phyloP scores from a whole-genome alignment of 2,797 vertebrate species.

The Eospalax fontanierii region DNA sequence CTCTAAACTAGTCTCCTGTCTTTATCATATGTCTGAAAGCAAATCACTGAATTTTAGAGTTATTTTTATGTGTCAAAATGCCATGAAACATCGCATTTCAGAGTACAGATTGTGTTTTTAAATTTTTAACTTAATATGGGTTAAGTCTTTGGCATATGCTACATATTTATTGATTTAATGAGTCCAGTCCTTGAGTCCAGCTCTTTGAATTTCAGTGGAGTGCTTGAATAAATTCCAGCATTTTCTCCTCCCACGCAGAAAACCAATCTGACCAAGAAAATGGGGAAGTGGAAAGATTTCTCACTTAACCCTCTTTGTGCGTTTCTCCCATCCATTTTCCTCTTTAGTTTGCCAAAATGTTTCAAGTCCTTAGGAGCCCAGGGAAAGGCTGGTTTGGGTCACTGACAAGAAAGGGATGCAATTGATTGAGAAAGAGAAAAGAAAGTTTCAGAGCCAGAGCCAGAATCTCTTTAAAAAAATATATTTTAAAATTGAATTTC shows the following conservation, averaged over 20 bases:
- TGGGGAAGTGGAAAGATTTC: slow-evolving; percentile 84
- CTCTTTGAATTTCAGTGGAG: slow-evolving; percentile 62
- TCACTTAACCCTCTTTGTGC: slow-evolving; percentile 78
- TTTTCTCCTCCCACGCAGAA: slow-evolving; percentile 76
- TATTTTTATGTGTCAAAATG: not conserved
- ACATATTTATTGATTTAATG: slow-evolving; percentile 69
- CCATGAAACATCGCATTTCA: not conserved
- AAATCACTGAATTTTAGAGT: not conserved
- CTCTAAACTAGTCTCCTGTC: not conserved
- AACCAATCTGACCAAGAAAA: slow-evolving; percentile 79
- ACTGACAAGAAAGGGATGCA: slow-evolving; percentile 74
- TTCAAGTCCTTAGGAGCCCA: slow-evolving; percentile 80
- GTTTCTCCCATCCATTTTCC: slow-evolving; percentile 81
- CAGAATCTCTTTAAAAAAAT: slow-evolving; percentile 81
- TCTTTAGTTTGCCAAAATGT: slow-evolving; percentile 69
- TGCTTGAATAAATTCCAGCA: slow-evolving; percentile 73
- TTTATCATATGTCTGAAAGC: not conserved
- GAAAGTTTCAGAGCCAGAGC: slow-evolving; percentile 49
- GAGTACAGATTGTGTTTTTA: not conserved
- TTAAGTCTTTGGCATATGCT: slow-evolving; percentile 39
- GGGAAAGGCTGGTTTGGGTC: slow-evolving; percentile 83
- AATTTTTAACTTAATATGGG: not conserved
- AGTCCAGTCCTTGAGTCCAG: slow-evolving; percentile 37
- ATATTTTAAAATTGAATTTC: slow-evolving; percentile 84
- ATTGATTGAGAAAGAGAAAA: slow-evolving; percentile 34